phyloP scores from a whole-genome alignment of 2,797 vertebrate species.

The Trematomus bernacchii region DNA sequence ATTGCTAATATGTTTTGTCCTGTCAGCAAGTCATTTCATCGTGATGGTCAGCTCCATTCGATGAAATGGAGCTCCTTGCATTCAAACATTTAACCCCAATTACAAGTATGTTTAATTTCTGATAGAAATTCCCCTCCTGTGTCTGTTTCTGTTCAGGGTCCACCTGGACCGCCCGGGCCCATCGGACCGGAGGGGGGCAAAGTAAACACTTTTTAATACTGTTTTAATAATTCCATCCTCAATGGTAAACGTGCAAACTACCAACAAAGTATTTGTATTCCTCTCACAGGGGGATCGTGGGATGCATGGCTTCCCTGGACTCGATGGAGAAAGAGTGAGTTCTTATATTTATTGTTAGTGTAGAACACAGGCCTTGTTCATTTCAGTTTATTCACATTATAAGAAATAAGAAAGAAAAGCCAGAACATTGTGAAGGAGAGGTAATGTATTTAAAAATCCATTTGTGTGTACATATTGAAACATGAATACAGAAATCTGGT shows the following conservation, averaged over 20 bases:
- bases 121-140: constrained; percentile 43
- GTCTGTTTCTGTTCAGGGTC: constrained; percentile 86
- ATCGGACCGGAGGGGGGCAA: constrained; percentile 91
- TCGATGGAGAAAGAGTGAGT: constrained; percentile 95
- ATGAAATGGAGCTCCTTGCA: neutral
- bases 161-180: constrained; percentile 94
- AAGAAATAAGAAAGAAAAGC: too few relatives aligned
- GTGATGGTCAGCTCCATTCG: constrained; percentile 1
- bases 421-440: too few relatives aligned
- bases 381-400: too few relatives aligned
- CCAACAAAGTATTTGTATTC: neutral
- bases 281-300: constrained; percentile 92
- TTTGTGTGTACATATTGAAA: too few relatives aligned
- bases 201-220: constrained; percentile 80
- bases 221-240: neutral
- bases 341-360: neutral
- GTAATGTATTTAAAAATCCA: too few relatives aligned
- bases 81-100: neutral
- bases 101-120: neutral
- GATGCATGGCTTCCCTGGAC: constrained; percentile 91
- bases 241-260: too few relatives aligned
- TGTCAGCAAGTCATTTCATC: constrained; percentile 32
- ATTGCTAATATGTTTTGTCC: constrained; percentile 48
- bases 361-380: too few relatives aligned
- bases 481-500: too few relatives aligned